Evolutionary conservation across 2,888 invertebrate genomes (phyloP).

Genomic region (Xylota sylvarum): DNA sequence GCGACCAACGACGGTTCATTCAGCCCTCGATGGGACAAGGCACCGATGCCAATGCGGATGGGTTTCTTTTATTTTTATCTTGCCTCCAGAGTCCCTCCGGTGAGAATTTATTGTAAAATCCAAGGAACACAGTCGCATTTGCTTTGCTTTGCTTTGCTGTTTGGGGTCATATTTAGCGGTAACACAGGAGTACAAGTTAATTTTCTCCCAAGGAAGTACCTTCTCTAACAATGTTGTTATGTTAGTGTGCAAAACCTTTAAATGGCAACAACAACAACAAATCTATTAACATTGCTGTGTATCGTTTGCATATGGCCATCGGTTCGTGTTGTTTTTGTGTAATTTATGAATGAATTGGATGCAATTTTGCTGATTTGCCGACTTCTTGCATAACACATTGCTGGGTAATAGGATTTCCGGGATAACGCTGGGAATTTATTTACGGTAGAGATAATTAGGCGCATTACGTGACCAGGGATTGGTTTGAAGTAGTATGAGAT

Average conservation of each 20-base stretch:
- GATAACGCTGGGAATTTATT: conserved; percentile 23
- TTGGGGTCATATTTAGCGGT: conserved; percentile 45
- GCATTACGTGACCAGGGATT: background rate
- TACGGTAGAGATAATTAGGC: conserved; percentile 25
- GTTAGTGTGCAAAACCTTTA: conserved; percentile 3
- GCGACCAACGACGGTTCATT: background rate
- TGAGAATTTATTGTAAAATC: conserved; percentile 37
- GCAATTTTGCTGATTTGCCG: conserved; percentile 61
- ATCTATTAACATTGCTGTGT: conserved; percentile 37
- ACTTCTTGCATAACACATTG: conserved; percentile 58
- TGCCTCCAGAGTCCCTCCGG: conserved; percentile 1
- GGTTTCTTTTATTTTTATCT: conserved; percentile 4
- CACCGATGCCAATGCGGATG: background rate
- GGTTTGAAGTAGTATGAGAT: too few species aligned
- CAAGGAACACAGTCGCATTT: conserved; percentile 4
- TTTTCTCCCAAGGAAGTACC: conserved; percentile 40
- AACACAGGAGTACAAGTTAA: conserved; percentile 56
- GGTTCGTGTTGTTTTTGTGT: conserved; percentile 34
- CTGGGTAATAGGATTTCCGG: conserved; percentile 43
- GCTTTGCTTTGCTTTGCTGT: too few species aligned
- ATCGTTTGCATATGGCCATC: conserved; percentile 46
- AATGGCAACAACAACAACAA: conserved; percentile 52
- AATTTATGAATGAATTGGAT: conserved; percentile 65
- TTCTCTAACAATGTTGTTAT: conserved; percentile 51
- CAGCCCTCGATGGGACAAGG: background rate